Base-by-base conservation (phyloP, 2,113 vertebrate species). In the Rhagologus leucostigma region DNA sequence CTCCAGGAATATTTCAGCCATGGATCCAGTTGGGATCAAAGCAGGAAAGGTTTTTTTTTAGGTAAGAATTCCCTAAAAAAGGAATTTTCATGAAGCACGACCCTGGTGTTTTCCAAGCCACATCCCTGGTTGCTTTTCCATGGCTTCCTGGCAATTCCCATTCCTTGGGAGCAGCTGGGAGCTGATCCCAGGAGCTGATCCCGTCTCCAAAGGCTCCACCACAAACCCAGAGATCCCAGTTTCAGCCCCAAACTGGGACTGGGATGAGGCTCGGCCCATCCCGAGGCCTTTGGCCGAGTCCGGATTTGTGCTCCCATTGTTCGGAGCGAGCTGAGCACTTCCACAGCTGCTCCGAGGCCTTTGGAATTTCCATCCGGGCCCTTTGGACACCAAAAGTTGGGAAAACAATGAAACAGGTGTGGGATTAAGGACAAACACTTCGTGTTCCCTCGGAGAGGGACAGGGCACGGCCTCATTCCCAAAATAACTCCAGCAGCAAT, bases 401-500 rank as follows among this genome's bases (percentile, higher is more conserved):
- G 70, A 83, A 80, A 95, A 74, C 63, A 64, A 83, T 41, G 57
- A 17, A 60, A n/a, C 60, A 46, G 4, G 11, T 11, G 75, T 15
- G 74, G 55, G 20, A 4, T 33, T 26, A 46, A n/a, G 35, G 74
- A 49, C 71, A 64, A 86, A 86, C 67, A 17, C n/a, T 23, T 29
- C 7, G 57, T 76, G 57, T 11, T 83, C 39, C 35, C 56, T 41
- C 2, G 47, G 57, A 83, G 52, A 82, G 63, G 73, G 30, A 49
- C 60, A 49, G 52, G 52, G 4, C 3, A 0, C n/a, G 2, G 27
- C 16, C 3, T 22, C 17, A 5, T 39, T 39, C 39, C 19, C 44
- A 29, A 70, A 94, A 80, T 29, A 64, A 64, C 29, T 23, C 37
- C 76, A 9, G 19, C 19, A 21, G 68, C 37, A 35, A 75, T 33